Evolutionary conservation across 2,797 vertebrate genomes (phyloP).

Genomic region (Manis pentadactyla): DNA sequence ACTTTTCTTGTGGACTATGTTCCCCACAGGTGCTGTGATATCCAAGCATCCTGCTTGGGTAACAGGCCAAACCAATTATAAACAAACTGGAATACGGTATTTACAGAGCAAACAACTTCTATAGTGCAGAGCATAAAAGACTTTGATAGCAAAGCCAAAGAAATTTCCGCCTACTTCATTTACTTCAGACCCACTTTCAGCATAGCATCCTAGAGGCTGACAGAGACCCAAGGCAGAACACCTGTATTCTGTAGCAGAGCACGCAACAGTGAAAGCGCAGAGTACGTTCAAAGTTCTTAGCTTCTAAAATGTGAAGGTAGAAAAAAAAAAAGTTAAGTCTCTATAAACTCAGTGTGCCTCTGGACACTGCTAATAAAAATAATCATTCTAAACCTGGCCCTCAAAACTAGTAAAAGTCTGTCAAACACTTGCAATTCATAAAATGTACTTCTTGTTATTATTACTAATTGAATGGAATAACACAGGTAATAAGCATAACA

Average conservation of each 20-base stretch:
- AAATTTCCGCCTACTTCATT: constrained; percentile 53
- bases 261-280: not conserved
- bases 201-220: not conserved
- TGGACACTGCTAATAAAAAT: not conserved
- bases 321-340: not conserved
- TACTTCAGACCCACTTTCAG: constrained; percentile 41
- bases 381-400: not conserved
- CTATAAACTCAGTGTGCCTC: constrained; percentile 10
- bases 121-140: constrained; percentile 15
- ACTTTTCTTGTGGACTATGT: not conserved
- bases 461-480: not conserved
- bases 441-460: not conserved
- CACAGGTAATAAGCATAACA: not conserved
- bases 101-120: constrained; percentile 25
- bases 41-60: constrained; percentile 7
- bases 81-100: not conserved
- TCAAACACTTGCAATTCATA: not conserved
- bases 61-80: not conserved
- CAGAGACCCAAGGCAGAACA: not conserved
- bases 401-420: constrained; percentile 28
- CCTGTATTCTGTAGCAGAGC: not conserved
- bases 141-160: not conserved
- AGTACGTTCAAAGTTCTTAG: not conserved
- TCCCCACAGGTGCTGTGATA: not conserved
- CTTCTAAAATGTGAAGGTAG: not conserved